Conservation (phyloP, 2,888 invertebrate genomes). For the Pristionchus maxplancki region DNA sequence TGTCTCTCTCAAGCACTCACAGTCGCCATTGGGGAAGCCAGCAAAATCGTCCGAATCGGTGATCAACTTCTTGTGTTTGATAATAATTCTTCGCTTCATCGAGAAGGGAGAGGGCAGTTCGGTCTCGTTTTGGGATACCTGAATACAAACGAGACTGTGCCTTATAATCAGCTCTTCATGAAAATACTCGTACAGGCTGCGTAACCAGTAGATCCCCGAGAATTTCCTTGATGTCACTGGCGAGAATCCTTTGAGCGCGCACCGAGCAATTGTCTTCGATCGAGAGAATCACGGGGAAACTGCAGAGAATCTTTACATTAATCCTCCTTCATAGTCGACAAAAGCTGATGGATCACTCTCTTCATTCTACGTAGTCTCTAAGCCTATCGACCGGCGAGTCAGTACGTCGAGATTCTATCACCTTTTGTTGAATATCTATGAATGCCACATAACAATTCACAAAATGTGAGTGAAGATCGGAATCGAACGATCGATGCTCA, state of each 20-base stretch:
- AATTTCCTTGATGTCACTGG: slow-evolving; percentile 71
- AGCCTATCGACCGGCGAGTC: too few relatives aligned
- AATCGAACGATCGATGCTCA: slow-evolving; percentile 78
- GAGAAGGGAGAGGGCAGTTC: slow-evolving; percentile 79
- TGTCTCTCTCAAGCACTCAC: slow-evolving; percentile 35
- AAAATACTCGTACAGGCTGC: slow-evolving; percentile 67
- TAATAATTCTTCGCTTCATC: slow-evolving; percentile 79
- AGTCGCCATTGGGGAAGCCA: slow-evolving; percentile 60
- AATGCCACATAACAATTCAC: too few relatives aligned
- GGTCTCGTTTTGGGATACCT: slow-evolving; percentile 77
- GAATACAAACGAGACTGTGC: too few relatives aligned
- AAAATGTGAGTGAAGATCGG: not conserved
- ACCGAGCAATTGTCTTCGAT: slow-evolving; percentile 78
- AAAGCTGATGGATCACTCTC: not conserved
- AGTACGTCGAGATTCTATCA: too few relatives aligned
- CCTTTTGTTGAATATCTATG: too few relatives aligned
- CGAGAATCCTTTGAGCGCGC: slow-evolving; percentile 75
- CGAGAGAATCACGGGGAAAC: slow-evolving; percentile 77
- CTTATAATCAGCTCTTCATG: not conserved
- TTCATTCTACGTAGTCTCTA: too few relatives aligned
- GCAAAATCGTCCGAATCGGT: slow-evolving; percentile 67
- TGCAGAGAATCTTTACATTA: slow-evolving; percentile 53
- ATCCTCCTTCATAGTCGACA: too few relatives aligned
- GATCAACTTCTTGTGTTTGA: slow-evolving; percentile 79
- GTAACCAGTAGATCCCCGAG: slow-evolving; percentile 78